Evolutionary conservation across 2,888 invertebrate species (phyloP).

Genomic region (Mayetiola destructor): DNA sequence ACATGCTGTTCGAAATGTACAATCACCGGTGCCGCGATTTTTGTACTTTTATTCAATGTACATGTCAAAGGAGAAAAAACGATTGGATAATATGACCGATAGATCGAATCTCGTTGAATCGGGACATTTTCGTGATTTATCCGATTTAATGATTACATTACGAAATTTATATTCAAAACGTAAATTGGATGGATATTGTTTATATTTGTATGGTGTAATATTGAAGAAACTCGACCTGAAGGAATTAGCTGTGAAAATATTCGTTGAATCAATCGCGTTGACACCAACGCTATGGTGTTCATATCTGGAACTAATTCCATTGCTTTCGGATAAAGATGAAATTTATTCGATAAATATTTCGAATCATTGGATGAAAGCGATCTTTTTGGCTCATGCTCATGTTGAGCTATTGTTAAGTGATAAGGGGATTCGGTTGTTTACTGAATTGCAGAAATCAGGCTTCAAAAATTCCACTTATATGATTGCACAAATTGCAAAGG

Average conservation of each 20-base stretch:
- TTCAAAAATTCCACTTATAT: constrained; percentile 81
- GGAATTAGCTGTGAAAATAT: constrained; percentile 59
- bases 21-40: constrained; percentile 59
- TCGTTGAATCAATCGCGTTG: constrained; percentile 61
- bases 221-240: constrained; percentile 72
- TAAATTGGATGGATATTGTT: constrained; percentile 70
- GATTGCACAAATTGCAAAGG: constrained; percentile 81
- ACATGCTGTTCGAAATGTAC: constrained; percentile 58
- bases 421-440: constrained; percentile 73
- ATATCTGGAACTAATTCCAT: constrained; percentile 79
- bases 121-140: constrained; percentile 35
- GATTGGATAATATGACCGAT: constrained; percentile 67
- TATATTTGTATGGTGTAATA: constrained; percentile 83
- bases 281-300: constrained; percentile 88
- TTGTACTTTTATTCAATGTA: constrained; percentile 75
- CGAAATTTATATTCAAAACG: constrained; percentile 42
- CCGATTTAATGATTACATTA: constrained; percentile 42
- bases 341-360: constrained; percentile 52
- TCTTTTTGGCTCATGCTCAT: constrained; percentile 82
- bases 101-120: constrained; percentile 33
- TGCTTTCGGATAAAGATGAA: constrained; percentile 71
- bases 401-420: constrained; percentile 80
- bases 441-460: constrained; percentile 58
- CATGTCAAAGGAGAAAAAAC: constrained; percentile 79
- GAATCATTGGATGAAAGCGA: constrained; percentile 86